Percentiles rank a stretch among this genome's conserved stretches.
phyloP scores from a whole-genome alignment of 2,113 vertebrate genomes.

The Callocephalon fimbriatum region DNA sequence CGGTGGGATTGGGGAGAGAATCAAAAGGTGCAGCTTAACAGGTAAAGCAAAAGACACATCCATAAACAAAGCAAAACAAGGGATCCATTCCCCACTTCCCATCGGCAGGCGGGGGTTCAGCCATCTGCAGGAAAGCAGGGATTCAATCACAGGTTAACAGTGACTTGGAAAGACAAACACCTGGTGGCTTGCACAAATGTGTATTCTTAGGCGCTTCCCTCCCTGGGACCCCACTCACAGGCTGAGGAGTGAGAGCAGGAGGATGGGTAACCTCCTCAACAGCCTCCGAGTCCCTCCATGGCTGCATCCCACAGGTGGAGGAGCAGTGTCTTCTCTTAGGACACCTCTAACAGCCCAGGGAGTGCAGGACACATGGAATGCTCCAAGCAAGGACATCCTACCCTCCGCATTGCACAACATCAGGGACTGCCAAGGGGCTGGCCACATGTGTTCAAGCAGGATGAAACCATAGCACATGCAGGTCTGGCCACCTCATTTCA shows the following conservation, averaged over 20 bases:
- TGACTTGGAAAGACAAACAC: neutral
- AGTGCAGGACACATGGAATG: neutral
- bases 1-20: neutral
- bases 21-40: neutral
- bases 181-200: rapidly evolving
- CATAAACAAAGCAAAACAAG: neutral
- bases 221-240: rapidly evolving
- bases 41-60: neutral
- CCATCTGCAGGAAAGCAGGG: neutral
- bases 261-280: neutral
- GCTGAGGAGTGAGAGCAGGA: rapidly evolving
- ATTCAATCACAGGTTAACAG: neutral
- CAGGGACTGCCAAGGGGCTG: neutral
- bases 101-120: neutral
- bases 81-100: neutral
- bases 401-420: neutral
- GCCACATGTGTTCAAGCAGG: neutral
- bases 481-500: neutral
- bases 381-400: neutral
- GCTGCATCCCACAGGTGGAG: neutral
- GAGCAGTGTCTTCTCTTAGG: neutral
- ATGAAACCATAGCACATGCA: rapidly evolving
- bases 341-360: neutral
- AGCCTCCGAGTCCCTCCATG: neutral
- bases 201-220: neutral